Evolutionary conservation across 2,113 vertebrate species (phyloP).

Genomic region (Ageneiosus marmoratus): DNA sequence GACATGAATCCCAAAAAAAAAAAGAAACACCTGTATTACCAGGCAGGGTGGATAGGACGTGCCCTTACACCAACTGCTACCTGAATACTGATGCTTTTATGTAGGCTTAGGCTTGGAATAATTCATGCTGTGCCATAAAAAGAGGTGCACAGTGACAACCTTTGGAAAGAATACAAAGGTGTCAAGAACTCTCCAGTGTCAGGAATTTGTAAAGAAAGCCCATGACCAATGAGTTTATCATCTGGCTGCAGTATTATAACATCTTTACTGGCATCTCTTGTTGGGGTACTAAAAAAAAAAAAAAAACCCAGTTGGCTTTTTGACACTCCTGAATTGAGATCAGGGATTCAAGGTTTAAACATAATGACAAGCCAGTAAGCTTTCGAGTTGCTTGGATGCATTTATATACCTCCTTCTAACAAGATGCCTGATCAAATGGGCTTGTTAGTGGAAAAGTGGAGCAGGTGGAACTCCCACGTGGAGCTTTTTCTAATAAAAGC

Average conservation of each 20-base stretch:
- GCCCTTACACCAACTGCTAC: constrained; percentile 16
- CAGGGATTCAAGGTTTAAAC: constrained; percentile 17
- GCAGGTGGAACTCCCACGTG: background rate
- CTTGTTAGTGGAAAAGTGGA: constrained; percentile 1
- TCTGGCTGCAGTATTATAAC: background rate
- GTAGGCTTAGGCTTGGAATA: constrained; percentile 35
- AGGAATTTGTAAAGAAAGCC: background rate
- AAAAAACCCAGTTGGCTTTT: background rate
- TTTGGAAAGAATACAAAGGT: constrained; percentile 23
- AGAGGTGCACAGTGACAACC: background rate
- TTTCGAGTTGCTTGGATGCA: constrained; percentile 1
- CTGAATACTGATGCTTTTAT: constrained; percentile 40
- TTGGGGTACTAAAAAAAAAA: background rate
- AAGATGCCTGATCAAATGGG: background rate
- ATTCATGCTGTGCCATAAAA: constrained; percentile 42
- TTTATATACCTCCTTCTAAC: background rate
- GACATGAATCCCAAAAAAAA: constrained; percentile 47
- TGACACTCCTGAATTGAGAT: background rate
- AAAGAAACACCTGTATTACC: constrained; percentile 15
- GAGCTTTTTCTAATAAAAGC: background rate
- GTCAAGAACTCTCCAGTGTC: background rate
- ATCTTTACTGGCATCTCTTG: background rate
- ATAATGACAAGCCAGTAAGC: constrained; percentile 9
- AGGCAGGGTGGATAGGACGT: constrained; percentile 22
- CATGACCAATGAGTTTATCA: background rate